These are phyloP conservation scores for Eulemur coronatus DNA, from an alignment of 2,797 vertebrate genomes.

Conservation along the genomic window DNA sequence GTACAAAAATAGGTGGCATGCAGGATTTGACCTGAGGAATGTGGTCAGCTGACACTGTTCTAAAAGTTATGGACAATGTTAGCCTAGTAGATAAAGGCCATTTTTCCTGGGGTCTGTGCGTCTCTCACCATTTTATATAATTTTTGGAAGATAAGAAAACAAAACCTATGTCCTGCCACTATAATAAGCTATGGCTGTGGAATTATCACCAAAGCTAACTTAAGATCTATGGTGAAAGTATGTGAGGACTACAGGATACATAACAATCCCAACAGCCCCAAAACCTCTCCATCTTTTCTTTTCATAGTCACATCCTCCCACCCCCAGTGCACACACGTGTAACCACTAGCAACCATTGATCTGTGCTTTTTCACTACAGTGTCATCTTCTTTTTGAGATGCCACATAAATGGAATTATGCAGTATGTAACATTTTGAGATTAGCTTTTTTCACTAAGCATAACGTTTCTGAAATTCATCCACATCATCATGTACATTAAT, in stretches of 20 bases:
- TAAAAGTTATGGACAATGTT: neutral
- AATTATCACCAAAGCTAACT: neutral
- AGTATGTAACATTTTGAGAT: neutral
- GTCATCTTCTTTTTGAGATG: neutral
- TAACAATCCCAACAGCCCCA: neutral
- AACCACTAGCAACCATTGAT: neutral
- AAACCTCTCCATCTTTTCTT: neutral
- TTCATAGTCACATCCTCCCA: neutral
- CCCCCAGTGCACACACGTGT: neutral
- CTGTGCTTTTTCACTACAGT: neutral
- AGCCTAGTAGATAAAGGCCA: neutral
- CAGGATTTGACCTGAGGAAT: neutral
- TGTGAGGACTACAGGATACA: neutral
- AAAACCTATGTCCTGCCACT: neutral
- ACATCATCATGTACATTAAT: neutral
- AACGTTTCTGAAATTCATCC: neutral
- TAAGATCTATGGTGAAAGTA: neutral
- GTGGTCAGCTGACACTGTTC: neutral
- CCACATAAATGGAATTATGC: neutral
- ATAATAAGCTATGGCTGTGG: neutral
- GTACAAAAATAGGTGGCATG: neutral
- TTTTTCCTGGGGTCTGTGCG: neutral
- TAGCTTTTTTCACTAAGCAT: neutral
- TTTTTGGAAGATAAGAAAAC: constrained; percentile 13
- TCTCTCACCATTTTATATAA: neutral